These are phyloP conservation scores for Limnodromus scolopaceus DNA, from an alignment of 2,797 vertebrate genomes.

Conservation along the genomic window DNA sequence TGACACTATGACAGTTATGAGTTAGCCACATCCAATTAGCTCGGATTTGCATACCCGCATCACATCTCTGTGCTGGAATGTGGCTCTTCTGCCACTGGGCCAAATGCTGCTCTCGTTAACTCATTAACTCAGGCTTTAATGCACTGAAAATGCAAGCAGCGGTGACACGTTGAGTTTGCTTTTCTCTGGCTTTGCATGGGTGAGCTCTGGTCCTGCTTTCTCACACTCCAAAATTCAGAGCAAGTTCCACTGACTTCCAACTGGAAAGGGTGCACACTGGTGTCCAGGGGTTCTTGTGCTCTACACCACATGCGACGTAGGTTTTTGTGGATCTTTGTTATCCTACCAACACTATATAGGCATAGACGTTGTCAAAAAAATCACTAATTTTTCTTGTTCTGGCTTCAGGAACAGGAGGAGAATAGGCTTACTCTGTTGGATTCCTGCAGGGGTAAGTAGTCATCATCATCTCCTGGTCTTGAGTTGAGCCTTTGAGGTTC, in stretches of 20 bases:
- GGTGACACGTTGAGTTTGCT: not conserved
- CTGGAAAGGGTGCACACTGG: not conserved
- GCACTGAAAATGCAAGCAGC: not conserved
- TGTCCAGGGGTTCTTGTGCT: not conserved
- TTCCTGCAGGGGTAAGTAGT: not conserved
- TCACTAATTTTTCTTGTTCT: not conserved
- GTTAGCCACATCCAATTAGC: not conserved
- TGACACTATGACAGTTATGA: not conserved
- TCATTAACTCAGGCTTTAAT: not conserved
- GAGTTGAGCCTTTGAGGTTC: not conserved
- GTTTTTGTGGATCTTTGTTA: not conserved
- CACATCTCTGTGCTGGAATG: not conserved
- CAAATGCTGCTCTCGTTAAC: not conserved
- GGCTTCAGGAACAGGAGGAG: not conserved
- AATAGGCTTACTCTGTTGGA: not conserved
- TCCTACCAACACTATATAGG: not conserved
- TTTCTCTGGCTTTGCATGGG: not conserved
- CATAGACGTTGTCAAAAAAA: not conserved
- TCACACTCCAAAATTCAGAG: not conserved
- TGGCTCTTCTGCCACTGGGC: not conserved
- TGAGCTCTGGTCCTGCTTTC: not conserved
- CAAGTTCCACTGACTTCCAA: not conserved
- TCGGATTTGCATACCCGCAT: not conserved
- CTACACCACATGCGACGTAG: fast-evolving
- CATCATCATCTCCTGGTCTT: not conserved